Percentiles rank a stretch among this genome's conserved stretches.
Conservation (phyloP, 1,140 invertebrate genomes). For the Tachypleus tridentatus region DNA sequence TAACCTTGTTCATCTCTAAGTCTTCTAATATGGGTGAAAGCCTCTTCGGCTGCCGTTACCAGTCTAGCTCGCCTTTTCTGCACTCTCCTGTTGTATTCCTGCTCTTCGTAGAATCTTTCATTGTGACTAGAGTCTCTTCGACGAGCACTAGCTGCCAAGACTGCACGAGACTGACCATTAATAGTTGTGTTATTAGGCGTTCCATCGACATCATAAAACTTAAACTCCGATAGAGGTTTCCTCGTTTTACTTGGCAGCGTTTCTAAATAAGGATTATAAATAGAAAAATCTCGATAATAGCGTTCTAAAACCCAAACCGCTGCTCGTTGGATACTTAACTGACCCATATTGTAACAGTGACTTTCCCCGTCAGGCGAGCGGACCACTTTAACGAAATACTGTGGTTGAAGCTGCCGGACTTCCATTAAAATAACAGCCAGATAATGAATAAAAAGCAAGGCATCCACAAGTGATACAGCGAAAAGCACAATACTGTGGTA, state of each 20-base stretch:
- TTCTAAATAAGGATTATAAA: conserved; percentile 93
- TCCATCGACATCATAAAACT: conserved; percentile 76
- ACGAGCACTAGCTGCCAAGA: conserved; percentile 37
- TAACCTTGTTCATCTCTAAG: conserved; percentile 41
- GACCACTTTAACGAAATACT: conserved; percentile 79
- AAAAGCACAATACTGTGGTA: conserved; percentile 58
- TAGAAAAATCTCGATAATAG: conserved; percentile 91
- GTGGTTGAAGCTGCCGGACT: conserved; percentile 75
- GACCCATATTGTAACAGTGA: conserved; percentile 63
- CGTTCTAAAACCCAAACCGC: conserved; percentile 86
- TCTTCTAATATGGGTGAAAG: conserved; percentile 83
- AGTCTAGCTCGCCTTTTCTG: conserved; percentile 77
- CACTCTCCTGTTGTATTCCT: conserved; percentile 87
- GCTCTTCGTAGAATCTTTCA: conserved; percentile 93
- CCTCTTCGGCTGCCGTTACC: conserved; percentile 86
- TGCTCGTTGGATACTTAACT: conserved; percentile 86
- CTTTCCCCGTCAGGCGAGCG: conserved; percentile 81
- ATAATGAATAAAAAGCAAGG: conserved; percentile 89
- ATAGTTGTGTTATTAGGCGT: conserved; percentile 24
- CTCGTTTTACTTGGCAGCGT: conserved; percentile 57
- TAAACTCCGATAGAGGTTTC: conserved; percentile 13
- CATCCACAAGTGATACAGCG: conserved; percentile 81
- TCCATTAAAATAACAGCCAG: conserved; percentile 84
- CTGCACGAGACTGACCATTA: conserved; percentile 44
- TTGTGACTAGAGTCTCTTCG: conserved; percentile 53